Evolutionary conservation across 2,888 invertebrate species (phyloP).

Genomic region (Axea sp.): DNA sequence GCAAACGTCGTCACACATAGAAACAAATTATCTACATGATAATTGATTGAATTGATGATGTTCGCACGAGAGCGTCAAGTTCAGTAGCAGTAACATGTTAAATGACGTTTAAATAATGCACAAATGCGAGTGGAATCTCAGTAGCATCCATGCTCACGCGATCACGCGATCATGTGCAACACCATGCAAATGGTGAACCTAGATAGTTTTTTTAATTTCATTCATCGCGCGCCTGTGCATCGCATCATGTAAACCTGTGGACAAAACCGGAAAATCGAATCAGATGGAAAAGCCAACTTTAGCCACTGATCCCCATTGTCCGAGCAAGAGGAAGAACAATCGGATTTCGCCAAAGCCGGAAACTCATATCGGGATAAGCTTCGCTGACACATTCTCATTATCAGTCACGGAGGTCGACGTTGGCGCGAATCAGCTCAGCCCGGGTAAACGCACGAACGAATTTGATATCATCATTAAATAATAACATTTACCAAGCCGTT

Average conservation of each 20-base stretch:
- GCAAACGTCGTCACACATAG: too few species aligned
- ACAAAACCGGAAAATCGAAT: too few species aligned
- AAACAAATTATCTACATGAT: slow-evolving; percentile 27
- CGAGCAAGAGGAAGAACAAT: slow-evolving; percentile 9
- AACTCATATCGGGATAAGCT: slow-evolving; percentile 41
- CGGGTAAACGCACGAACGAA: slow-evolving; percentile 41
- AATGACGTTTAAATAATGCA: slow-evolving; percentile 56
- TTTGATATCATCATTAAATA: slow-evolving; percentile 55
- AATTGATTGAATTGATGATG: slow-evolving; percentile 37
- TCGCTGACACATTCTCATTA: slow-evolving; percentile 51
- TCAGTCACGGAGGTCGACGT: slow-evolving; percentile 54
- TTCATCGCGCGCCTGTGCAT: not conserved
- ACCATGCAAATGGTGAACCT: not conserved
- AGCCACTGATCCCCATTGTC: slow-evolving; percentile 9
- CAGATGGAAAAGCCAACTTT: slow-evolving; percentile 8
- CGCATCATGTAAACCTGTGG: too few species aligned
- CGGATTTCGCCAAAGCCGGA: slow-evolving; percentile 38
- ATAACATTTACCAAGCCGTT: slow-evolving; percentile 43
- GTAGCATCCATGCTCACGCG: slow-evolving; percentile 33
- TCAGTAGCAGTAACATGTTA: slow-evolving; percentile 34
- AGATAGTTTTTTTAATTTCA: not conserved
- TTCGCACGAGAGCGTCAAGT: slow-evolving; percentile 29
- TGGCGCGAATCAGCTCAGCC: slow-evolving; percentile 26
- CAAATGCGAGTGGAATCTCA: slow-evolving; percentile 43
- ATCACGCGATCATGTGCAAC: slow-evolving; percentile 38